Evolutionary conservation across 2,113 vertebrate species (phyloP).

Genomic region (Typhlomys cinereus): DNA sequence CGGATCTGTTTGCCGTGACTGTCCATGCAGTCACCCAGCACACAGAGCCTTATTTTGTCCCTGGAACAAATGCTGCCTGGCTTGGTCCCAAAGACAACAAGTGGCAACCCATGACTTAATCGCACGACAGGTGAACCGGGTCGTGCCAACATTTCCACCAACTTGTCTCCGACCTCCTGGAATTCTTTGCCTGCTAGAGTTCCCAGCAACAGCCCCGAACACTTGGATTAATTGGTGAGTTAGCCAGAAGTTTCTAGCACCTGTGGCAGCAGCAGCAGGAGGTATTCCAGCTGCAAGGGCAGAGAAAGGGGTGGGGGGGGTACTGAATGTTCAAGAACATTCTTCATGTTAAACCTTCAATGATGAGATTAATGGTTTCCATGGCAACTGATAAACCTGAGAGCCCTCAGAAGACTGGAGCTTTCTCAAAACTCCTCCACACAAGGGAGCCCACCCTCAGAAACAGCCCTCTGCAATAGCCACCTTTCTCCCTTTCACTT

Average conservation of each 20-base stretch:
- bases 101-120: slow-evolving; percentile 64
- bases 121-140: slow-evolving; percentile 71
- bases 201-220: not conserved
- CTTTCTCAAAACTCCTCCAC: not conserved
- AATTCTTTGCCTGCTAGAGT: not conserved
- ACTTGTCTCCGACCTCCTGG: slow-evolving; percentile 12
- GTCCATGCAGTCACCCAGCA: slow-evolving; percentile 18
- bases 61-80: slow-evolving; percentile 73
- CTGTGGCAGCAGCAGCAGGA: not conserved
- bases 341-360: slow-evolving; percentile 44
- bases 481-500: not conserved
- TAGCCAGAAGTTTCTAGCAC: not conserved
- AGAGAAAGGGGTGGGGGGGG: not conserved
- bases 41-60: slow-evolving; percentile 60
- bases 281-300: not conserved
- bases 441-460: not conserved
- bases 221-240: not conserved
- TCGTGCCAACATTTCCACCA: slow-evolving; percentile 39
- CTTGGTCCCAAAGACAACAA: slow-evolving; percentile 60
- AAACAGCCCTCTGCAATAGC: not conserved
- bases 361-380: slow-evolving; percentile 32
- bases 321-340: not conserved
- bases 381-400: not conserved
- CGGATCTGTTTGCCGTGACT: slow-evolving; percentile 1
- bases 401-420: not conserved